Evolutionary conservation across 1,140 invertebrate genomes (phyloP), one percentile per base, ranked within the genome.

Genomic region (Andrena cerasifolii): DNA sequence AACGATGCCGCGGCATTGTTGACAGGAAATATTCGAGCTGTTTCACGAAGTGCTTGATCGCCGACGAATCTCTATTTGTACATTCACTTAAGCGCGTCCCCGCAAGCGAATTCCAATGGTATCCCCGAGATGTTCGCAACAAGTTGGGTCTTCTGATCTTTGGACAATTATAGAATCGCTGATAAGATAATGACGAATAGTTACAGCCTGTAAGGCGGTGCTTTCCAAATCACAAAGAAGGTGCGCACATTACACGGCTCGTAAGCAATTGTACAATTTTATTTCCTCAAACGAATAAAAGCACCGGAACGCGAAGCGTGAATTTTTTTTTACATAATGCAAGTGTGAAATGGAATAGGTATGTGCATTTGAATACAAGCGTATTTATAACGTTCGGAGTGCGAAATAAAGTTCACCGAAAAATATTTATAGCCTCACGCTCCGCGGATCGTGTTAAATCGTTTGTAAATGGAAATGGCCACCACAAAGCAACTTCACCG

Each of bases 141-240:
- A 56, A n/a, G n/a, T 49, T 49, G 33, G 16, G 43, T 31, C 16
- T 36, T 16, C 21, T 49, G 65, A 49, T 59, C 43, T 68, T 58
- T 59, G 53, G 26, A 36, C 73, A 18, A 58, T 26, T 16, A 10
- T 43, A 10, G 18, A 49, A 58, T n/a, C 26, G 14, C 14, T 36
- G 40, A 68, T 68, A 68, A 68, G 65, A 76, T 76, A 76, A 24
- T 6, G 28, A 14, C 0, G 18, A 68, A 36, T 54, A n/a, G 21
- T 12, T 21, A 6, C 4, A 12, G 0, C 21, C 14, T 7, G 36
- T n/a, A 3, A 43, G 21, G 6, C 31, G 36, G 28, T 16, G 5
- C 8, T 5, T 28, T 53, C 28, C 18, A 58, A 40, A 40, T 14
- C 33, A 14, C n/a, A 24, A 36, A 24, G 14, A 40, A 21, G n/a